Percentiles rank a stretch among this genome's conserved stretches.
Conservation (phyloP, 2,797 vertebrate species). For the Onychomys arenicola region DNA sequence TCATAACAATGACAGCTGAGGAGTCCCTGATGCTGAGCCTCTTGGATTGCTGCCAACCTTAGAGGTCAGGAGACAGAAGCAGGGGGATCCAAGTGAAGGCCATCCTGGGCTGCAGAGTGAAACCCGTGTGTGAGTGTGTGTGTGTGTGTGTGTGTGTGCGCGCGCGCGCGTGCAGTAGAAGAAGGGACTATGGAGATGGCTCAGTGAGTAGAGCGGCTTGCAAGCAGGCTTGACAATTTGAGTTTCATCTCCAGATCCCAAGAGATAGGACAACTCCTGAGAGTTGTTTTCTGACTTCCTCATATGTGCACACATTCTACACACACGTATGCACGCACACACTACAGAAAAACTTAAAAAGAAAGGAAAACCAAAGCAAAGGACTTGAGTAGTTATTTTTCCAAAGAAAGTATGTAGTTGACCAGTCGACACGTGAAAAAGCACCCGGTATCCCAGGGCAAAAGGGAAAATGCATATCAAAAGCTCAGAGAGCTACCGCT, state of each 20-base stretch:
- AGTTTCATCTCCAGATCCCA: not conserved
- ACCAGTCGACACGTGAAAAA: not conserved
- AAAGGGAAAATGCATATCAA: not conserved
- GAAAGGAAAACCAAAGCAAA: not conserved
- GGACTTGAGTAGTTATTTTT: not conserved
- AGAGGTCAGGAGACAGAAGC: no score
- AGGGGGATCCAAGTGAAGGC: not conserved
- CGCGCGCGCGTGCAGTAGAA: not conserved
- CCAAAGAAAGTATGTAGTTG: not conserved
- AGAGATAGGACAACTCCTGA: not conserved
- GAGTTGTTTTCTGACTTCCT: not conserved
- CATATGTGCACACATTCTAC: not conserved
- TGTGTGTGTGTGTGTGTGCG: not conserved
- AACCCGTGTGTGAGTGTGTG: not conserved
- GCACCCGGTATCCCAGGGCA: not conserved
- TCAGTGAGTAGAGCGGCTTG: not conserved
- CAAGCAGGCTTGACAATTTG: not conserved
- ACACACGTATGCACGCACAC: not conserved
- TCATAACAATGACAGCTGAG: fast-evolving
- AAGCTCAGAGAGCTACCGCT: not conserved
- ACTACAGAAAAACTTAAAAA: not conserved
- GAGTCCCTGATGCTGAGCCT: not conserved
- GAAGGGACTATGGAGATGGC: no score
- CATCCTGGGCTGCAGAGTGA: not conserved
- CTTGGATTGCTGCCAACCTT: not conserved